Conservation (phyloP, 2,888 invertebrate genomes). For the Linnaemya vulpina region DNA sequence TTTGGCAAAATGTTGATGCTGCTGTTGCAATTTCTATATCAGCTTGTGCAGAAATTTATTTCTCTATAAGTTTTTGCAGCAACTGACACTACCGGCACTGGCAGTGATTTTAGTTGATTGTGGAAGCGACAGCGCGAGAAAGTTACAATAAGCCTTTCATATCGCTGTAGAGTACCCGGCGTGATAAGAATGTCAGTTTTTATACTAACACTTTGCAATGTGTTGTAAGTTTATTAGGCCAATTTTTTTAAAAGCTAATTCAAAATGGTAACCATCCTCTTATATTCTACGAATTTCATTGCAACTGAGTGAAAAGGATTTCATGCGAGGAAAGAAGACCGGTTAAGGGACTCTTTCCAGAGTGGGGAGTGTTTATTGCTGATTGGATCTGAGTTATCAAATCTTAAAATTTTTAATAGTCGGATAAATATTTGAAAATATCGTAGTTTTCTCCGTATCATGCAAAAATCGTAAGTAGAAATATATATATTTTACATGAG, state of each 20-base stretch:
- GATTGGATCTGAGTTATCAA: too few species aligned
- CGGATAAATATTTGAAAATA: too few species aligned
- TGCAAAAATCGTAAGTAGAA: too few species aligned
- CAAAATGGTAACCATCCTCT: neutral
- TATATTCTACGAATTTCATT: neutral
- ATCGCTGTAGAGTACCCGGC: slow-evolving; percentile 25
- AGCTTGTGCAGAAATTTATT: slow-evolving; percentile 20
- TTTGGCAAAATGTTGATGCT: slow-evolving; percentile 46
- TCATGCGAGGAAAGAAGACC: too few species aligned
- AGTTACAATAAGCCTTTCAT: neutral
- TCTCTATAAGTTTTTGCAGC: slow-evolving; percentile 15
- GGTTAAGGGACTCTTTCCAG: too few species aligned
- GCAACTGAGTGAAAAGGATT: too few species aligned
- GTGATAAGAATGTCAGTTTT: neutral
- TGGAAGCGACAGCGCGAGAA: neutral
- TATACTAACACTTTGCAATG: neutral
- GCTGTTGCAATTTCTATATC: slow-evolving; percentile 33
- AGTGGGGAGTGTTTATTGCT: too few species aligned
- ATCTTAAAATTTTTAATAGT: too few species aligned
- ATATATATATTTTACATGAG: too few species aligned
- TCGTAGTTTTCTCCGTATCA: too few species aligned
- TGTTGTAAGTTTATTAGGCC: neutral
- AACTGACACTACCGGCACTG: slow-evolving; percentile 41
- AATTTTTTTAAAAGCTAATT: neutral
- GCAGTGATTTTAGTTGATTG: neutral